These are phyloP conservation scores for Fratercula arctica DNA, from an alignment of 2,797 vertebrate genomes.

Conservation along the genomic window DNA sequence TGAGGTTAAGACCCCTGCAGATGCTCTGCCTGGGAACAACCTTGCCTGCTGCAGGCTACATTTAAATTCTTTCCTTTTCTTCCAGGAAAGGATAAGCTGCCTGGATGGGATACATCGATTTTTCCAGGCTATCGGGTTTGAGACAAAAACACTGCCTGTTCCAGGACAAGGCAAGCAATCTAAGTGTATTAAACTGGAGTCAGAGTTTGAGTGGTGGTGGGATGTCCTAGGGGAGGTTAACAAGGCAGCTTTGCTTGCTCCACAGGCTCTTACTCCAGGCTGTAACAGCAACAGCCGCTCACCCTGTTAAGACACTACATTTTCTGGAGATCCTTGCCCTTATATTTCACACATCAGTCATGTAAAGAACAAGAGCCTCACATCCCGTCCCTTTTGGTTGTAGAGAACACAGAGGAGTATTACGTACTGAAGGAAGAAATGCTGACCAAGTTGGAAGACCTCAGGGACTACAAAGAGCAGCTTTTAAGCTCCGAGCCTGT, in stretches of 20 bases:
- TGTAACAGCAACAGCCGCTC: background rate
- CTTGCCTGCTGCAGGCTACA: background rate
- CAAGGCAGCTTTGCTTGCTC: background rate
- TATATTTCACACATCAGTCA: fast-evolving
- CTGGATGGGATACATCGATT: slow-evolving; percentile 89
- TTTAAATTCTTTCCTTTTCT: background rate
- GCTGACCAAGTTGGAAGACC: slow-evolving; percentile 76
- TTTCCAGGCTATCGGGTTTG: slow-evolving; percentile 90
- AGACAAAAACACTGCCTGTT: slow-evolving; percentile 78
- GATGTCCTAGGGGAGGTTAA: background rate
- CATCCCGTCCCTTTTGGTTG: fast-evolving
- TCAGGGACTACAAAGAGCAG: slow-evolving; percentile 80
- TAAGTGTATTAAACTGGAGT: background rate
- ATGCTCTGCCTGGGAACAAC: background rate
- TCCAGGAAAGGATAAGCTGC: slow-evolving; percentile 87
- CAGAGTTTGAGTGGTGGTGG: background rate
- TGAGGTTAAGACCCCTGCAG: slow-evolving; percentile 7
- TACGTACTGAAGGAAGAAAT: slow-evolving; percentile 82
- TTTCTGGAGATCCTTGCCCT: background rate
- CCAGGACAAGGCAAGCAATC: slow-evolving; percentile 83
- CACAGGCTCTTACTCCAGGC: background rate
- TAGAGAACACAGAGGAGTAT: slow-evolving; percentile 87
- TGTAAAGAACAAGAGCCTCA: background rate
- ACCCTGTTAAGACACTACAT: fast-evolving
- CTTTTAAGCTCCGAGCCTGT: slow-evolving; percentile 85